Percentiles rank a stretch among this genome's conserved stretches.
Conservation (phyloP, 92 coral and sea anemone species). For the Parazoanthus swiftii region DNA sequence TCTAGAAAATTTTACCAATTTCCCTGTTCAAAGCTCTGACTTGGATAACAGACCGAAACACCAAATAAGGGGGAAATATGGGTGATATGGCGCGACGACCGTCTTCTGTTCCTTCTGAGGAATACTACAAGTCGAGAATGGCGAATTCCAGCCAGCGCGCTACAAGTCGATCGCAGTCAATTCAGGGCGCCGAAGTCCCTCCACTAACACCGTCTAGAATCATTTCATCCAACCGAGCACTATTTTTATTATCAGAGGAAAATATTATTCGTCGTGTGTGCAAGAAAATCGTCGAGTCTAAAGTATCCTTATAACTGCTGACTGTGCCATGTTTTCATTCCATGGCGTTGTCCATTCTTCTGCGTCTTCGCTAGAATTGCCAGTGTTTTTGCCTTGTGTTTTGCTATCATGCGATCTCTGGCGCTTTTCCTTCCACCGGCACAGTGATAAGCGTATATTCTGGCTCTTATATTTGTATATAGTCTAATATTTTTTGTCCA, state of each 20-base stretch:
- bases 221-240: conserved; percentile 71
- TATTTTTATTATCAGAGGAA: conserved; percentile 81
- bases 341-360: conserved; percentile 46
- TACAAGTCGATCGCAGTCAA: conserved; percentile 81
- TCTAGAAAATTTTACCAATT: conserved; percentile 38
- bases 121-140: conserved; percentile 84
- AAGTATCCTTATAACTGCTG: conserved; percentile 39
- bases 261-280: conserved; percentile 73
- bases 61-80: conserved; percentile 59
- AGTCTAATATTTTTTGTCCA: conserved; percentile 28
- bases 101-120: conserved; percentile 88
- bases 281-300: conserved; percentile 43
- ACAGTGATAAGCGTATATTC: background rate
- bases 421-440: background rate
- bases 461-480: background rate
- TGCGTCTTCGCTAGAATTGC: conserved; percentile 42
- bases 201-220: conserved; percentile 57
- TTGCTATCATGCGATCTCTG: conserved; percentile 26
- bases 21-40: conserved; percentile 44
- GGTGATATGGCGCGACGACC: conserved; percentile 83
- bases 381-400: conserved; percentile 20
- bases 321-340: conserved; percentile 38
- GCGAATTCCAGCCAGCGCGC: conserved; percentile 71
- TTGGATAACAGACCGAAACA: conserved; percentile 50
- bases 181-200: conserved; percentile 66